Percentiles rank a stretch among this genome's conserved stretches.
phyloP scores from a whole-genome alignment of 2,888 invertebrate genomes.

The Chydorus sphaericus region DNA sequence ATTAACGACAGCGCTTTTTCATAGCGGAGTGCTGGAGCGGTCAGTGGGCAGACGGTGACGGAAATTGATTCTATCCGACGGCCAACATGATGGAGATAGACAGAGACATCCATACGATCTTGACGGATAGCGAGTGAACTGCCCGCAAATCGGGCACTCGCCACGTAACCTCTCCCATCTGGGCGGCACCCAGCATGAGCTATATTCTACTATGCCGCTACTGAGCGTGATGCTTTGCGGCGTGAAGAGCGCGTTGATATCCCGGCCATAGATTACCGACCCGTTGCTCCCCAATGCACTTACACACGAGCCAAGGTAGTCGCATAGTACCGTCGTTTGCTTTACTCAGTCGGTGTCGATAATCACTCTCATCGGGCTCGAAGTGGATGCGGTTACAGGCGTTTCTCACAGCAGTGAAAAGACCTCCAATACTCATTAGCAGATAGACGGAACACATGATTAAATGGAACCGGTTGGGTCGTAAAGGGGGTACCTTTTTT shows the following conservation, averaged over 20 bases:
- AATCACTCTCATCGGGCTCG: neutral
- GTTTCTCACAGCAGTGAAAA: no score
- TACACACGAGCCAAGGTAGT: constrained; percentile 8
- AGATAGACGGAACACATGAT: no score
- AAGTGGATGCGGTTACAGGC: no score
- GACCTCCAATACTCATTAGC: no score
- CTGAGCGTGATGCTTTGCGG: constrained; percentile 18
- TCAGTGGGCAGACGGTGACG: neutral
- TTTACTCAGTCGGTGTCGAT: no score
- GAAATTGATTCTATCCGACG: constrained; percentile 25
- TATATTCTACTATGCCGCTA: constrained; percentile 1
- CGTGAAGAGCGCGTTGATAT: constrained; percentile 17
- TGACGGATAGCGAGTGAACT: constrained; percentile 66
- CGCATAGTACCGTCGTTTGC: neutral
- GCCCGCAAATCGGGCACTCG: constrained; percentile 63
- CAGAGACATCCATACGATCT: constrained; percentile 55
- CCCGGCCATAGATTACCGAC: constrained; percentile 5
- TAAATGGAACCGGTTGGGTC: no score
- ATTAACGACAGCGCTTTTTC: neutral
- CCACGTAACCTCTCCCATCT: constrained; percentile 42
- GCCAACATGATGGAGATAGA: constrained; percentile 27
- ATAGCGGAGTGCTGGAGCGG: neutral
- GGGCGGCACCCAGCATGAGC: constrained; percentile 13
- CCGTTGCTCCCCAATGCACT: neutral
- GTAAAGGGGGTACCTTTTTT: no score